Base-by-base conservation (phyloP, 2,113 vertebrate species). In the Taurulus bubalis region DNA sequence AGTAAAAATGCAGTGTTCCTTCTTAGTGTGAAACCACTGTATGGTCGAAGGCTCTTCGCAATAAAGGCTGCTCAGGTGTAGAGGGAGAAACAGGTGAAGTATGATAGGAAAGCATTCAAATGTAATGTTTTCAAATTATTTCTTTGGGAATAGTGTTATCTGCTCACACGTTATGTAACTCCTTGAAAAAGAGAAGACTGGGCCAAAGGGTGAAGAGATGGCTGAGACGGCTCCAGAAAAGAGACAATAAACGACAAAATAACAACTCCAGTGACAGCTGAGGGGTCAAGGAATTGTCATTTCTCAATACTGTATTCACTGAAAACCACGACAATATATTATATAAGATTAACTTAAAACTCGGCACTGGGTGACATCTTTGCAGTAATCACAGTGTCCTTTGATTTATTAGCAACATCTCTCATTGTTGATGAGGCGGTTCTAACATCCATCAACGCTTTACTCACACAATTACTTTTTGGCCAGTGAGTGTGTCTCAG, bases 361-460 rank as follows among this genome's bases (percentile, higher is more conserved):
- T 3, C 53, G 83, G 66, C 49, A 71, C 49, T 59, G n/a, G 55
- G 18, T 81, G 86, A 82, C 71, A 87, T 71, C 55, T 80, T 49
- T 59, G 70, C 79, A 79, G 67, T 83, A 84, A 91, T 91, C 75
- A 71, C 53, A 73, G 42, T 75, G 63, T 68, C 45, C 60, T 72
- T 76, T 80, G 86, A 91, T 90, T 89, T 80, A 90, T 93, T 84
- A 68, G 60, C 22, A 71, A 30, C 85, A 86, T 91, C 78, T 84
- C 49, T 84, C 83, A 71, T 70, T 77, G 84, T 76, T 71, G 83
- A 77, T 75, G 79, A 87, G 73, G 85, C 67, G 28, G 51, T 60
- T 85, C 70, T 47, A 65, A 63, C 90, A 90, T 91, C 84, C 80
- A 89, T 93, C 87, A 89, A 32, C 45, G 51, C 75, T 88, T 81